These are phyloP conservation scores for Timema cristinae DNA, from an alignment of 2,888 invertebrate species.

Conservation along the genomic window DNA sequence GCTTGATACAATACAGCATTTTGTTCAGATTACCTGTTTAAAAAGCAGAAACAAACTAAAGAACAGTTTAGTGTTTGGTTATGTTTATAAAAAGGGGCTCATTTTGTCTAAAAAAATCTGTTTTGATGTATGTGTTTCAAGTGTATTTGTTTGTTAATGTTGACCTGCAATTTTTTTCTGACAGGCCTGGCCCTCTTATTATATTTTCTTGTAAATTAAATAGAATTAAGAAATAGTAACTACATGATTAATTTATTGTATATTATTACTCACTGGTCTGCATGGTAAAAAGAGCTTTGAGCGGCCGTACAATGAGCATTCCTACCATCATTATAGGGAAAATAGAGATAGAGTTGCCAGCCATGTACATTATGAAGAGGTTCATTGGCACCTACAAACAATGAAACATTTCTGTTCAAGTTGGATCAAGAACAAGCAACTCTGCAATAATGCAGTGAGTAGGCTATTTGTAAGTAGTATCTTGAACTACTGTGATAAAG, in stretches of 20 bases:
- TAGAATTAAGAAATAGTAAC: neutral
- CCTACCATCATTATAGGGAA: constrained; percentile 99
- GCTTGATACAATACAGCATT: no score
- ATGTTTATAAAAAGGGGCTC: no score
- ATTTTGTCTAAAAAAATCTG: no score
- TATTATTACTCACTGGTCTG: constrained; percentile 42
- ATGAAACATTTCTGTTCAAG: constrained; percentile 45
- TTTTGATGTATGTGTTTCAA: no score
- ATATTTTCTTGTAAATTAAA: neutral
- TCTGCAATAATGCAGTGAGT: no score
- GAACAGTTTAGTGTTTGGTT: no score
- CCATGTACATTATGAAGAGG: constrained; percentile 99
- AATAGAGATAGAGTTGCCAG: constrained; percentile 97
- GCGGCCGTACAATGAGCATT: constrained; percentile 94
- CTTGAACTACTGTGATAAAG: no score
- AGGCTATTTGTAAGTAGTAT: no score
- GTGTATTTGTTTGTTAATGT: no score
- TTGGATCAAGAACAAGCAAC: no score
- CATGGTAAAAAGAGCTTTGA: constrained; percentile 91
- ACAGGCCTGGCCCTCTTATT: neutral
- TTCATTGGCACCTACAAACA: constrained; percentile 80
- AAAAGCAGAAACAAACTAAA: no score
- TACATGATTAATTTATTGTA: neutral
- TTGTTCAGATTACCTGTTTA: no score
- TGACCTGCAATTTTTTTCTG: neutral